A percentile compares a stretch with the other conserved stretches of the same genome.
phyloP scores from a whole-genome alignment of 1,140 invertebrate genomes.

The Lithobius niger region DNA sequence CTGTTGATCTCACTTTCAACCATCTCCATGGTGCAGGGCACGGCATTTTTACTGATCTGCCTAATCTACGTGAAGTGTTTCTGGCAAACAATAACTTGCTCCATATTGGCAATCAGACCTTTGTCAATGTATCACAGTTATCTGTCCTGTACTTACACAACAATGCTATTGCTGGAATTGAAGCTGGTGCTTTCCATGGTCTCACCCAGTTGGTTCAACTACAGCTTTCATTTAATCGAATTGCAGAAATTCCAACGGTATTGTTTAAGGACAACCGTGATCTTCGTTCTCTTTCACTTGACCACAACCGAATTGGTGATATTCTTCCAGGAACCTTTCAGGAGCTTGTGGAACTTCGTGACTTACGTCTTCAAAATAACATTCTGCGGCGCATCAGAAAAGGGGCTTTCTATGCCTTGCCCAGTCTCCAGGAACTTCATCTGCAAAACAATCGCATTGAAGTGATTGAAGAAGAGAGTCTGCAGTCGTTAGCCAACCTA shows the following conservation, averaged over 20 bases:
- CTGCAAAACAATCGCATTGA: conserved; percentile 73
- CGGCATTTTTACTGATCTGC: conserved; percentile 62
- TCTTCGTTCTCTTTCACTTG: conserved; percentile 68
- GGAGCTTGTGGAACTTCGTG: conserved; percentile 52
- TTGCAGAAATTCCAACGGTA: conserved; percentile 53
- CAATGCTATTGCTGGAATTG: conserved; percentile 65
- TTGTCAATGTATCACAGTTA: conserved; percentile 56
- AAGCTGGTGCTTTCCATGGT: conserved; percentile 53
- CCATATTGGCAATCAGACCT: conserved; percentile 64
- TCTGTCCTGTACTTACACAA: conserved; percentile 73
- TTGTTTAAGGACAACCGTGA: conserved; percentile 57
- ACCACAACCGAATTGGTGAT: conserved; percentile 74
- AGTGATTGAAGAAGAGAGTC: conserved; percentile 63
- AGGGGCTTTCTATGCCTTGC: conserved; percentile 64
- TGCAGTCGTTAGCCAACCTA: conserved; percentile 64
- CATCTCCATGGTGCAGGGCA: conserved; percentile 62
- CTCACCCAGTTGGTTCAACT: conserved; percentile 62
- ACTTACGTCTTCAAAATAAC: conserved; percentile 78
- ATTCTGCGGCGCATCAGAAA: conserved; percentile 53
- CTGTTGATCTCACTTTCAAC: conserved; percentile 74
- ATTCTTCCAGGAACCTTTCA: conserved; percentile 64
- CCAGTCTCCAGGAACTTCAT: conserved; percentile 65
- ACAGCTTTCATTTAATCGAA: conserved; percentile 73
- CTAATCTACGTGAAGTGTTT: conserved; percentile 62
- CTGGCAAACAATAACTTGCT: conserved; percentile 82